phyloP scores from a whole-genome alignment of 2,113 vertebrate genomes.

The Festucalex cinctus region DNA sequence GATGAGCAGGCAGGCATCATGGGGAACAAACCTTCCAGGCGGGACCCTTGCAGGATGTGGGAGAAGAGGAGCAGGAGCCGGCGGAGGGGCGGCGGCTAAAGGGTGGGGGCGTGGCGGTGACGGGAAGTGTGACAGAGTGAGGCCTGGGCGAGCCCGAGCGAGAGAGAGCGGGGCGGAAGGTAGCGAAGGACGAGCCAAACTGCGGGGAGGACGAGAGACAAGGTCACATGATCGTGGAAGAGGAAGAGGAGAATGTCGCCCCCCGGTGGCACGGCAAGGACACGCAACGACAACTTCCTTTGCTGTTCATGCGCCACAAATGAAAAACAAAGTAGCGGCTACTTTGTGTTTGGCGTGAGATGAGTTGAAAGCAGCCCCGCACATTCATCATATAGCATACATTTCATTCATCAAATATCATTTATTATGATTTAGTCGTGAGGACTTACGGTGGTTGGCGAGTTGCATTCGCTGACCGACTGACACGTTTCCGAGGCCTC shows the following conservation, averaged over 20 bases:
- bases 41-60: constrained; percentile 77
- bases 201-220: constrained; percentile 78
- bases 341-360: background rate
- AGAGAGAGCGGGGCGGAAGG: constrained; percentile 79
- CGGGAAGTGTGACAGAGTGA: constrained; percentile 79
- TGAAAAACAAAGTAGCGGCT: background rate
- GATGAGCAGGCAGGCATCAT: constrained; percentile 51
- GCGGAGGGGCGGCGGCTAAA: constrained; percentile 71
- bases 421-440: too few species aligned
- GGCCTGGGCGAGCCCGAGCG: constrained; percentile 77
- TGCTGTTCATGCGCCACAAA: background rate
- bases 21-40: constrained; percentile 81
- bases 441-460: constrained; percentile 90
- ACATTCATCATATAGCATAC: background rate
- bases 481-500: constrained; percentile 98
- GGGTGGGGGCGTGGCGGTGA: constrained; percentile 77
- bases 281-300: background rate
- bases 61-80: constrained; percentile 76
- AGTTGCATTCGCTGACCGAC: constrained; percentile 98
- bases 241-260: background rate
- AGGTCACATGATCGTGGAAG: constrained; percentile 43
- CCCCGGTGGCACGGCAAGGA: background rate
- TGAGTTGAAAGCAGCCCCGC: background rate
- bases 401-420: too few species aligned
- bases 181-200: constrained; percentile 80